Base-by-base conservation (phyloP, 2,113 vertebrate genomes). In the Ascaphus truei region DNA sequence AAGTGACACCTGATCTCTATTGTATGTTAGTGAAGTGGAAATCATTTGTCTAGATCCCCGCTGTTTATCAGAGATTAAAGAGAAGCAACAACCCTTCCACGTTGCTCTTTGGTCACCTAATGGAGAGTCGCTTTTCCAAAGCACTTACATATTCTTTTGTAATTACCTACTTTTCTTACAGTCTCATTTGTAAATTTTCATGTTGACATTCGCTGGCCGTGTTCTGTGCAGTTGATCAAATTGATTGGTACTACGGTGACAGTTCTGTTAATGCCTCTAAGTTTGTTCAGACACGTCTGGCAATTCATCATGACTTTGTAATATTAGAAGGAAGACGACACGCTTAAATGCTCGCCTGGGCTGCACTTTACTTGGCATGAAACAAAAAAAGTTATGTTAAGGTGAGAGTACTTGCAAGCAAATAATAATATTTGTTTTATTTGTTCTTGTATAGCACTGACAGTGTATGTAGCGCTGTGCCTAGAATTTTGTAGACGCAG, bases 251-350 rank as follows among this genome's bases (percentile, higher is more conserved):
- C 50, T 43, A 36, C 63, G 31, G n/a, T 66, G 63, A 26, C 63
- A 66, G 63, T 12, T 66, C 63, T 66, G n/a, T 53, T 53, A 66
- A 55, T 53, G 51, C 51, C n/a, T 56, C 50, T 55, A 34, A 12
- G 61, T 43, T 30, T 66, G 63, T 48, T 66, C 63, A 66, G 50
- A 55, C 55, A 51, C 63, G 34, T 66, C 26, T 30, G 48, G 50
- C 50, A 66, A 66, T 66, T 66, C 36, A 66, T 66, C 63, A 66
- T n/a, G n/a, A n/a, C 51, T 55, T 55, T 66, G 50, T 66, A 37
- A 56, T 66, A 66, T 52, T 55, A 52, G 41, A 55, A 26, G 63
- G 50, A 66, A 55, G 30, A 16, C 63, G 29, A 43, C 63, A 26
- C n/a, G 50, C 34, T 43, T 51, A 37, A 48, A 43, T 23, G 39